These are phyloP conservation scores for Eubucco bourcierii DNA, from an alignment of 2,113 vertebrate species.

Conservation along the genomic window DNA sequence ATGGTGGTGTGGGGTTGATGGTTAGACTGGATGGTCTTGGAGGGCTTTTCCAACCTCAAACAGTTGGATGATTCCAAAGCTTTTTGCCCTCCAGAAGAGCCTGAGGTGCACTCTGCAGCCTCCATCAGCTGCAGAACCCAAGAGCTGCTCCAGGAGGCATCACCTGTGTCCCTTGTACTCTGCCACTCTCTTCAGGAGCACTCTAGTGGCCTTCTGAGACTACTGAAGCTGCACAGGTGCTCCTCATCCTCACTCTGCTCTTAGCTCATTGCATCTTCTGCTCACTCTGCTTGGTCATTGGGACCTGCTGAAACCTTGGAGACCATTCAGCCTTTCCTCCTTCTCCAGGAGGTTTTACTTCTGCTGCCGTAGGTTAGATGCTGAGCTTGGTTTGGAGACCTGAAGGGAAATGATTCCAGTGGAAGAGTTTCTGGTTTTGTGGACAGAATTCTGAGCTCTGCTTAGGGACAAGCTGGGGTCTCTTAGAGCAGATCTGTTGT, in stretches of 20 bases:
- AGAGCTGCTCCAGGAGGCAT: background rate
- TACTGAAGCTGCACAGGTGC: background rate
- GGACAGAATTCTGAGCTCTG: background rate
- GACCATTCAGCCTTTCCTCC: background rate
- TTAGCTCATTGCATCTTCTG: background rate
- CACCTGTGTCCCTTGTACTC: background rate
- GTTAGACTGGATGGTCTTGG: too few species aligned
- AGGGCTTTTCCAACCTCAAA: too few species aligned
- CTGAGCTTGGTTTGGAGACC: background rate
- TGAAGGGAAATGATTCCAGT: background rate
- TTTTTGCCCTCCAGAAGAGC: background rate
- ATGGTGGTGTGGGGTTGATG: too few species aligned
- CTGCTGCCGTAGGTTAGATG: background rate
- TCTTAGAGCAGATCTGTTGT: background rate
- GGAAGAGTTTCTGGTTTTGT: background rate
- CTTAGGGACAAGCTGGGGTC: background rate
- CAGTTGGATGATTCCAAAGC: background rate
- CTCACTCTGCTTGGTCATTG: background rate
- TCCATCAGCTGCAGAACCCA: background rate
- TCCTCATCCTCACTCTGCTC: background rate
- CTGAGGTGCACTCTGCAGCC: background rate
- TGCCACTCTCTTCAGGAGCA: too few species aligned
- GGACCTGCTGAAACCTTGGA: background rate
- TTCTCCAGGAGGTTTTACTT: background rate
- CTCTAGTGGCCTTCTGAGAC: background rate